These are phyloP conservation scores for Lacanobia wlatinum DNA, from an alignment of 2,888 invertebrate genomes.

Conservation along the genomic window DNA sequence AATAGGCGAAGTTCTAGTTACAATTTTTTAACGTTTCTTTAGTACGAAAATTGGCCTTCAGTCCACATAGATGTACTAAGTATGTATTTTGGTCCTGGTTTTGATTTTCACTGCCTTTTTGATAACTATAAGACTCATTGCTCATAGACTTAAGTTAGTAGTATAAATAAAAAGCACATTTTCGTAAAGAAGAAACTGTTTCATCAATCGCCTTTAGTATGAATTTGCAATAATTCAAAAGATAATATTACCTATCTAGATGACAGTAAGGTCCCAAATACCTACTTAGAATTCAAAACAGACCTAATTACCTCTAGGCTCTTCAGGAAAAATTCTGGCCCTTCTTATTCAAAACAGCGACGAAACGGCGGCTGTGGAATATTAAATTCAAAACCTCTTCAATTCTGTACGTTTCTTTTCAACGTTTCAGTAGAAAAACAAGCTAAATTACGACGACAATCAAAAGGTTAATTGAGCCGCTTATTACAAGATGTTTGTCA, in stretches of 20 bases:
- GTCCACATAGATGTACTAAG: too few species aligned
- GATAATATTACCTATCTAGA: neutral
- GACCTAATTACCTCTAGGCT: constrained; percentile 20
- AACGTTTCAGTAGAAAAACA: constrained; percentile 16
- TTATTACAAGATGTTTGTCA: constrained; percentile 49
- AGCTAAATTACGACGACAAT: constrained; percentile 31
- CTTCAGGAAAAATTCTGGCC: constrained; percentile 2
- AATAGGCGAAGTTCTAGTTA: too few species aligned
- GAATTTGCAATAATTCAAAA: neutral
- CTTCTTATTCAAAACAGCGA: constrained; percentile 22
- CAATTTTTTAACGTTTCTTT: too few species aligned
- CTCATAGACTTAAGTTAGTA: too few species aligned
- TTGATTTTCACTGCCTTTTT: too few species aligned
- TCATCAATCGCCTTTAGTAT: neutral
- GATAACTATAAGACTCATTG: too few species aligned
- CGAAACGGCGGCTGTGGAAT: constrained; percentile 33
- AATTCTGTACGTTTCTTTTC: constrained; percentile 21
- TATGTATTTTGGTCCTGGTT: too few species aligned
- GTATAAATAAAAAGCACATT: neutral
- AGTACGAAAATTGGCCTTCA: too few species aligned
- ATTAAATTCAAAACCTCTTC: constrained; percentile 36
- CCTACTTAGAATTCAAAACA: constrained; percentile 37
- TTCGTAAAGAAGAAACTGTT: neutral
- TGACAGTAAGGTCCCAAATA: neutral
- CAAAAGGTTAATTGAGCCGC: constrained; percentile 49